A percentile compares a stretch with the other conserved stretches of the same genome.
Conservation (phyloP, 2,113 vertebrate genomes). For the Tinamus guttatus region DNA sequence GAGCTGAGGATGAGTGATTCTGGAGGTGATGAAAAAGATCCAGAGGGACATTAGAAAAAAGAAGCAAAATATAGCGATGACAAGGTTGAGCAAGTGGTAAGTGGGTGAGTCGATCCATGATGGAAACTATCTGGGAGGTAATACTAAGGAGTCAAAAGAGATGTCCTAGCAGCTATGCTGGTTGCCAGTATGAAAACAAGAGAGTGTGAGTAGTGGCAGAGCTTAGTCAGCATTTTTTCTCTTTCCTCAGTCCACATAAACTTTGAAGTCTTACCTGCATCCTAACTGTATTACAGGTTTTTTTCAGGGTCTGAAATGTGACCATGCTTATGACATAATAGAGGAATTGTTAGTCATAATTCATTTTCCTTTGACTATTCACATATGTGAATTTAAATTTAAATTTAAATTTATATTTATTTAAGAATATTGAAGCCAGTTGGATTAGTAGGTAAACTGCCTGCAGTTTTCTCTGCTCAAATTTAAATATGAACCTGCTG, state of each 20-base stretch:
- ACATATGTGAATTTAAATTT: background rate
- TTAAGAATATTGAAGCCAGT: background rate
- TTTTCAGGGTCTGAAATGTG: background rate
- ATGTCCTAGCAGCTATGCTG: background rate
- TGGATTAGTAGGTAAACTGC: background rate
- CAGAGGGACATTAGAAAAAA: background rate
- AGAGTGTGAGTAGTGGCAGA: background rate
- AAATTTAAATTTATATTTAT: background rate
- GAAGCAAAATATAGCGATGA: background rate
- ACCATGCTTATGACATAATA: background rate
- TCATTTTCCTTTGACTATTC: background rate
- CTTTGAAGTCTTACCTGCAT: background rate
- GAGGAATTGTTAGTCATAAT: background rate
- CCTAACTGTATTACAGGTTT: background rate
- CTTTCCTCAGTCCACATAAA: background rate
- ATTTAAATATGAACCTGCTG: background rate
- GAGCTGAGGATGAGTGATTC: background rate
- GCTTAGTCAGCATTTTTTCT: background rate
- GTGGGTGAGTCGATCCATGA: background rate
- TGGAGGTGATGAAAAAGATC: background rate
- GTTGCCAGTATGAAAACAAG: background rate
- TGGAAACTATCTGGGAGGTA: background rate
- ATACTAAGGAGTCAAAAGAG: background rate
- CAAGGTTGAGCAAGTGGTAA: constrained; percentile 5
- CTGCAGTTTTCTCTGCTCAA: background rate